Conservation (phyloP, 2,113 vertebrate species). For the Petrocephalus microphthalmus region DNA sequence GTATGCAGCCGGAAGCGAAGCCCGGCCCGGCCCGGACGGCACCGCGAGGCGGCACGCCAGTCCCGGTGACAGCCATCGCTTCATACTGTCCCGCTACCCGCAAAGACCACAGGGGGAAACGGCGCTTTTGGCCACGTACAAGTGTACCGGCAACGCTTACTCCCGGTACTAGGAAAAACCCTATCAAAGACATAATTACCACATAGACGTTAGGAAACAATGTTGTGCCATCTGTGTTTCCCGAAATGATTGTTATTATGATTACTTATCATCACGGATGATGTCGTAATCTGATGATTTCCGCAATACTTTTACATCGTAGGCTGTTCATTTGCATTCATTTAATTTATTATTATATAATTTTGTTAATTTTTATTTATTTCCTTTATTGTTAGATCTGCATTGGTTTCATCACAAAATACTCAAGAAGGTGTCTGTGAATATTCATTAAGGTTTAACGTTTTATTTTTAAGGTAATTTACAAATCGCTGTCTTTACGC, state of each 20-base stretch:
- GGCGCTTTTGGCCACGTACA: background rate
- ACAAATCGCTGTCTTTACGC: background rate
- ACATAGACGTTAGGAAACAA: background rate
- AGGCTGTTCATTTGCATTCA: background rate
- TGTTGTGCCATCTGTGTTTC: background rate
- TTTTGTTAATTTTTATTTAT: background rate
- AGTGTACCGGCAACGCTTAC: background rate
- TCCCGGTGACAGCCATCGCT: background rate
- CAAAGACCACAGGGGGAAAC: background rate
- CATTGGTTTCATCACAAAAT: background rate
- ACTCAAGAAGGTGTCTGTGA: background rate
- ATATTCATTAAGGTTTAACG: background rate
- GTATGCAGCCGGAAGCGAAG: background rate
- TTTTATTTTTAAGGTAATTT: background rate
- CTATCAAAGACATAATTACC: background rate
- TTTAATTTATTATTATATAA: too few relatives aligned
- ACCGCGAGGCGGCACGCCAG: background rate
- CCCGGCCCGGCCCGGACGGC: background rate
- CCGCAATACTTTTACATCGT: background rate
- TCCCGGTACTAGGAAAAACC: background rate
- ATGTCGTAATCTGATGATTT: background rate
- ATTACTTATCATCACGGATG: background rate
- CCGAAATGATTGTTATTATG: background rate
- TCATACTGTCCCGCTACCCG: background rate
- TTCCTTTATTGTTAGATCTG: background rate